These are phyloP conservation scores for Scyliorhinus canicula DNA, from an alignment of 2,797 vertebrate species.

Conservation along the genomic window DNA sequence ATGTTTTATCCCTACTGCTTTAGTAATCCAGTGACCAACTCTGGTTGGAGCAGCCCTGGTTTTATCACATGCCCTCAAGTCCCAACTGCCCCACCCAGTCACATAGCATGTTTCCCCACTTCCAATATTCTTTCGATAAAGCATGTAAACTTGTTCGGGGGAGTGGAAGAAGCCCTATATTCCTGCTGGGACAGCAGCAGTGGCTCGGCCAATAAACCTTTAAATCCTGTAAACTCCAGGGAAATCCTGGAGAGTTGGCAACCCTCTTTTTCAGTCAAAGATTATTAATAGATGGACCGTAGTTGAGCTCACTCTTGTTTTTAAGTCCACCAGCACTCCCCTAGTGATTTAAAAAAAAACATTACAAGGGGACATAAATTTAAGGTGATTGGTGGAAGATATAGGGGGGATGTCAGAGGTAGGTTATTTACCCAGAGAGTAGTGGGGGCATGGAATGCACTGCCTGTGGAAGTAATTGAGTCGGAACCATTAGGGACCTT, in stretches of 20 bases:
- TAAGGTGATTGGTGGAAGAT: too few species aligned
- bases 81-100: not conserved
- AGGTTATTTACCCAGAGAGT: too few species aligned
- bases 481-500: too few species aligned
- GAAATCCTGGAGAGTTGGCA: not conserved
- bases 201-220: not conserved
- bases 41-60: not conserved
- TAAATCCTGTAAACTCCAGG: not conserved
- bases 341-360: too few species aligned
- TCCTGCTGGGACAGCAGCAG: not conserved
- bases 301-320: not conserved
- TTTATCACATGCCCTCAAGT: not conserved
- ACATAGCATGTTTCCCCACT: not conserved
- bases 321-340: not conserved
- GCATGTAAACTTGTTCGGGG: too few species aligned
- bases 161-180: not conserved
- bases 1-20: not conserved
- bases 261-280: not conserved
- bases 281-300: too few species aligned
- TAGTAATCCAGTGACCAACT: not conserved
- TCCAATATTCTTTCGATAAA: not conserved
- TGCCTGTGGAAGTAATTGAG: too few species aligned
- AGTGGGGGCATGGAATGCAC: too few species aligned
- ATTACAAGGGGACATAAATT: too few species aligned
- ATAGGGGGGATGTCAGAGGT: too few species aligned